Conservation (phyloP, 2,888 invertebrate genomes). For the Synergus itoensis region DNA sequence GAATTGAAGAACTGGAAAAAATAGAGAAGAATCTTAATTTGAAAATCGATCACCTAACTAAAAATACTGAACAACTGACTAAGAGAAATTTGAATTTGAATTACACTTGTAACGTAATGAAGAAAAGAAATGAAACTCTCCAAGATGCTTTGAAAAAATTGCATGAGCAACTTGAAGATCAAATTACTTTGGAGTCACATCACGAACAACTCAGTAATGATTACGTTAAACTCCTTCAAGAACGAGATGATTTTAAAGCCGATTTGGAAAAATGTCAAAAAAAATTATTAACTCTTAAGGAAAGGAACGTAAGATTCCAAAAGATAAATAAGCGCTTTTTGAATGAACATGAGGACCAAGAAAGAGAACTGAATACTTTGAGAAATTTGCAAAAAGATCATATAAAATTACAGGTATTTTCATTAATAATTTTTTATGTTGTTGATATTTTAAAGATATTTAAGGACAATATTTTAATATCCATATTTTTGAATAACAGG, state of each 20-base stretch:
- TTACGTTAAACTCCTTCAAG: slow-evolving; percentile 91
- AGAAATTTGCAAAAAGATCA: slow-evolving; percentile 92
- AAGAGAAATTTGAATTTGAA: slow-evolving; percentile 90
- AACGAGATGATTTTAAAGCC: slow-evolving; percentile 90
- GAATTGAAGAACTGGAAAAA: background rate
- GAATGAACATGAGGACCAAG: slow-evolving; percentile 86
- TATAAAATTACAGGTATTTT: slow-evolving; percentile 87
- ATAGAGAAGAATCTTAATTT: background rate
- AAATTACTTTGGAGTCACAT: slow-evolving; percentile 91
- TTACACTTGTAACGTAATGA: slow-evolving; percentile 88
- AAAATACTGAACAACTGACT: slow-evolving; percentile 9
- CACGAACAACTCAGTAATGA: slow-evolving; percentile 95
- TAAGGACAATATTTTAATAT: background rate
- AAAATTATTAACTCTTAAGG: slow-evolving; percentile 87
- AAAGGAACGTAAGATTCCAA: slow-evolving; percentile 82
- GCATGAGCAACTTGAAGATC: slow-evolving; percentile 84
- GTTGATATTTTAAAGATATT: background rate
- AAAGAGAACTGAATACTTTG: slow-evolving; percentile 88
- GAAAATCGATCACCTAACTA: background rate
- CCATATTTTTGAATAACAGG: slow-evolving; percentile 75
- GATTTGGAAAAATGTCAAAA: slow-evolving; percentile 87
- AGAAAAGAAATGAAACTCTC: slow-evolving; percentile 90
- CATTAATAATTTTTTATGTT: background rate
- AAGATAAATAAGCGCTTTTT: slow-evolving; percentile 85
- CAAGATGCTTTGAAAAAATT: slow-evolving; percentile 87